phyloP scores from a whole-genome alignment of 2,797 vertebrate genomes.

The Anabacerthia variegaticeps region DNA sequence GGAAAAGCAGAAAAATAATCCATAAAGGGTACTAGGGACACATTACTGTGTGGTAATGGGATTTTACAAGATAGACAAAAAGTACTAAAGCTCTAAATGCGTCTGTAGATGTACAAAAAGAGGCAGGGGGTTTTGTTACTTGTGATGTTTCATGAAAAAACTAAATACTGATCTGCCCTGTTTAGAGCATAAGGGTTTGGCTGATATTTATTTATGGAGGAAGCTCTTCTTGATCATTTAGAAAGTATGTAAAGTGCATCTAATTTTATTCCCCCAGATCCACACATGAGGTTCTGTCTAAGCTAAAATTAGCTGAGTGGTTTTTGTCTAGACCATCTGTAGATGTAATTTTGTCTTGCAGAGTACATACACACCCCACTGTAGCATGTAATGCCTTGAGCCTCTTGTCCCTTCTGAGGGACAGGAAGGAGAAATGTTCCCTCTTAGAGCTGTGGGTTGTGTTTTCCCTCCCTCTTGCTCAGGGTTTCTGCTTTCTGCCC shows the following conservation, averaged over 20 bases:
- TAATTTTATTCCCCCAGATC: conserved; percentile 41
- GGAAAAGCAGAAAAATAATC: conserved; percentile 38
- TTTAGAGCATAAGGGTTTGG: not conserved
- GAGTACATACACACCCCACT: not conserved
- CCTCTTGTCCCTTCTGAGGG: not conserved
- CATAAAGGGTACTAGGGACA: conserved; percentile 16
- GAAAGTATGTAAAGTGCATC: conserved; percentile 30
- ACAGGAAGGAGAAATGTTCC: not conserved
- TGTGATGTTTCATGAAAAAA: not conserved
- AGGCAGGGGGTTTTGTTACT: not conserved
- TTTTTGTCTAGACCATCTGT: conserved; percentile 53
- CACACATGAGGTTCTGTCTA: not conserved
- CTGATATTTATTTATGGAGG: conserved; percentile 13
- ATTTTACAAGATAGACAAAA: conserved; percentile 11
- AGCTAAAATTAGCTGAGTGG: conserved; percentile 24
- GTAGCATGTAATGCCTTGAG: not conserved
- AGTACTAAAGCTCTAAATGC: not conserved
- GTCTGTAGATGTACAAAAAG: not conserved
- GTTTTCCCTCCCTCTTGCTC: not conserved
- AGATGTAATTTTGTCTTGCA: conserved; percentile 24
- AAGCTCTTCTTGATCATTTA: not conserved
- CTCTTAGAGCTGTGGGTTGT: not conserved
- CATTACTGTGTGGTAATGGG: not conserved
- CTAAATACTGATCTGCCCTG: not conserved
- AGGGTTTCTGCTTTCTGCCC: not conserved